These are phyloP conservation scores for Megalops cyprinoides DNA, from an alignment of 2,797 vertebrate species.

Conservation along the genomic window DNA sequence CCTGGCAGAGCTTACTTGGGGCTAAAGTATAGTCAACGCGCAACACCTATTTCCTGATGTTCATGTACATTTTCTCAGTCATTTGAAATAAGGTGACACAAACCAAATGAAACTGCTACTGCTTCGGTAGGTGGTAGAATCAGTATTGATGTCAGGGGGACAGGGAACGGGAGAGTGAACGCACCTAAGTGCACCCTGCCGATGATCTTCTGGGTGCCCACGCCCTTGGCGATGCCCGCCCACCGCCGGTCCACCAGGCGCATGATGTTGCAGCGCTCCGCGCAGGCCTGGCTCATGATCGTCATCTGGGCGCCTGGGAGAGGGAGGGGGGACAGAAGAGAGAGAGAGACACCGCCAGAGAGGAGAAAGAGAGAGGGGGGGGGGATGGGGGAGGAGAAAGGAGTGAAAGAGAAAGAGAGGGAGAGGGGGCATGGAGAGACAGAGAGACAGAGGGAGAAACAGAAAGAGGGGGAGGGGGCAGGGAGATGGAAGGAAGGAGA, in stretches of 20 bases:
- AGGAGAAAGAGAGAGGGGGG: neutral
- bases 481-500: neutral
- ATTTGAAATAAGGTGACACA: too few relatives aligned
- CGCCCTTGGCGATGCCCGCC: constrained; percentile 97
- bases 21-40: too few relatives aligned
- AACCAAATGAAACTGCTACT: too few relatives aligned
- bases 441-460: neutral
- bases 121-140: too few relatives aligned
- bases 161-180: constrained; percentile 25
- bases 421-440: neutral
- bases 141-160: too few relatives aligned
- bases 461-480: neutral
- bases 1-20: too few relatives aligned
- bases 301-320: constrained; percentile 96
- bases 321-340: too few relatives aligned
- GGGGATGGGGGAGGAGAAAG: neutral
- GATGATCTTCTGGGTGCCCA: constrained; percentile 98
- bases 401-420: too few relatives aligned
- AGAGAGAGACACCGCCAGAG: neutral
- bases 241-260: constrained; percentile 95
- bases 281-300: constrained; percentile 98
- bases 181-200: constrained; percentile 95
- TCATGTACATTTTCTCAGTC: too few relatives aligned
- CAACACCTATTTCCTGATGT: too few relatives aligned
- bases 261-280: constrained; percentile 98